A percentile compares a stretch with the other conserved stretches of the same genome.
These are phyloP conservation scores for Ennomos quercinarius DNA, from an alignment of 2,888 invertebrate genomes.

Conservation along the genomic window DNA sequence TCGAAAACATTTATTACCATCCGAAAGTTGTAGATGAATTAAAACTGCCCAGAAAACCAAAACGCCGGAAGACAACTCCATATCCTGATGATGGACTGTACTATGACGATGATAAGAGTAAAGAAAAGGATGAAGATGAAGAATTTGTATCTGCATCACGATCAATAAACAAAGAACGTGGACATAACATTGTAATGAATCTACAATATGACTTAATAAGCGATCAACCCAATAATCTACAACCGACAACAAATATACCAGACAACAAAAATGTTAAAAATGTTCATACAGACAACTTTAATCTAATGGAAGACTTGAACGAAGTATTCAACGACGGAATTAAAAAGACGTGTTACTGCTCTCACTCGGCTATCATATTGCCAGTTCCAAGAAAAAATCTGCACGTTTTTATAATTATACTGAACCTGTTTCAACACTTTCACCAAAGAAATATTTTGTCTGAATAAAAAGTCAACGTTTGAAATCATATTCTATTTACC, in stretches of 20 bases:
- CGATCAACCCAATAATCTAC: slow-evolving; percentile 3
- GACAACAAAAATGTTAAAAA: slow-evolving; percentile 1
- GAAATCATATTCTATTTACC: neutral
- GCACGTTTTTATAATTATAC: slow-evolving; percentile 5
- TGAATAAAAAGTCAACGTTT: slow-evolving; percentile 15
- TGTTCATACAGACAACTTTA: slow-evolving; percentile 13
- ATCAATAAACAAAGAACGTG: slow-evolving; percentile 15
- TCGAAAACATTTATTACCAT: slow-evolving; percentile 47
- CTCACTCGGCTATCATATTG: slow-evolving; percentile 8
- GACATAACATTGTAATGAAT: slow-evolving; percentile 35
- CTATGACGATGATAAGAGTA: slow-evolving; percentile 47
- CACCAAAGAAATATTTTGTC: slow-evolving; percentile 10
- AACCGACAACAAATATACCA: slow-evolving; percentile 4
- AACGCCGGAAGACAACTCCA: slow-evolving; percentile 49
- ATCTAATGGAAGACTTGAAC: slow-evolving; percentile 42
- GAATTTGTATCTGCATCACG: slow-evolving; percentile 16
- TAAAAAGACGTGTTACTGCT: slow-evolving; percentile 50
- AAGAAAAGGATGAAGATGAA: slow-evolving; percentile 27
- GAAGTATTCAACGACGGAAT: slow-evolving; percentile 39
- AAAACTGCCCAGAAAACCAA: slow-evolving; percentile 49
- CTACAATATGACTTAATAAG: slow-evolving; percentile 39
- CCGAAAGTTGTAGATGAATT: slow-evolving; percentile 45
- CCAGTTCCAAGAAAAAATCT: slow-evolving; percentile 7
- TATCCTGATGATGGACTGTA: slow-evolving; percentile 44
- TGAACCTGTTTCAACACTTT: slow-evolving; percentile 6